A percentile compares a stretch with the other conserved stretches of the same genome.
Conservation (phyloP, 2,888 invertebrate genomes). For the Patella caerulea region DNA sequence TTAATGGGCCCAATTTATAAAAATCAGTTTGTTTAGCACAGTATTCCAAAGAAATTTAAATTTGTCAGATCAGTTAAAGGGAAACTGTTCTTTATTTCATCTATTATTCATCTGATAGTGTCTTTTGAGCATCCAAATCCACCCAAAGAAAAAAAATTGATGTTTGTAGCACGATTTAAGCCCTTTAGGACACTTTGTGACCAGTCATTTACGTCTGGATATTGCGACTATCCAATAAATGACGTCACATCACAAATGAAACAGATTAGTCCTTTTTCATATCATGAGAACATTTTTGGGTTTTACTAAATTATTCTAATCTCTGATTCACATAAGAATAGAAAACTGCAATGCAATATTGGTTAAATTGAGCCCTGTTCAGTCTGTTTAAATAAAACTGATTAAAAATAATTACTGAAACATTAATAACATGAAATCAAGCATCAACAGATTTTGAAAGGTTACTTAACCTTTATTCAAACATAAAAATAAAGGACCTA, state of each 20-base stretch:
- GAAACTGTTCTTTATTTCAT: conserved; percentile 3
- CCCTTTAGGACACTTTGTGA: background rate
- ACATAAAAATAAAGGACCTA: background rate
- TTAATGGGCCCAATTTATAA: no score
- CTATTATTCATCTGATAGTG: conserved; percentile 10
- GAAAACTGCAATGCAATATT: background rate
- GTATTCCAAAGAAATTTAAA: no score
- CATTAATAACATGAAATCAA: conserved; percentile 10
- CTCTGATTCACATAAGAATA: background rate
- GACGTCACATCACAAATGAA: no score
- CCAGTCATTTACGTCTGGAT: no score
- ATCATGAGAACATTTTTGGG: background rate
- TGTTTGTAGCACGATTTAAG: background rate
- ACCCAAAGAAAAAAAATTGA: background rate
- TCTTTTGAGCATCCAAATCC: conserved; percentile 5
- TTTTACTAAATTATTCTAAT: conserved; percentile 2
- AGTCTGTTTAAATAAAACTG: background rate
- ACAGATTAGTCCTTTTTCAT: no score
- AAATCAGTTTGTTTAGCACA: no score
- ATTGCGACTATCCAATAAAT: no score
- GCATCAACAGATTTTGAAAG: conserved; percentile 1
- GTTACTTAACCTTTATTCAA: conserved; percentile 13
- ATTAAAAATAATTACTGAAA: conserved; percentile 10
- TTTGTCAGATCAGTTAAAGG: background rate
- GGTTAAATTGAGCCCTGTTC: conserved; percentile 5